Base-by-base conservation (phyloP, 2,113 vertebrate genomes). In the Pterophyllum scalare region DNA sequence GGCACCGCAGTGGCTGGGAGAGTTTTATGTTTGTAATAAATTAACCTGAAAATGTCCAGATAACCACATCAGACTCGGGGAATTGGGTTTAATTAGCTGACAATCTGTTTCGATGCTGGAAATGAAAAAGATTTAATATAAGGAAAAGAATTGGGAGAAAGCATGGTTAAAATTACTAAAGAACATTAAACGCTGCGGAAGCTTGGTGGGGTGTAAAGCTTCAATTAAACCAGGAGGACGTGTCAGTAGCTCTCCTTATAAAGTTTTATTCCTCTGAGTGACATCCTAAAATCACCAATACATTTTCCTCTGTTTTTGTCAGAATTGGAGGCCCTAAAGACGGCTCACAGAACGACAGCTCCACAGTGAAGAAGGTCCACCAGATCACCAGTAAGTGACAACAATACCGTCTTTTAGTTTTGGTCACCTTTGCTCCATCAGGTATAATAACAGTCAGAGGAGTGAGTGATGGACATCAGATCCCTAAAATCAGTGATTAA, bases 301-400 rank as follows among this genome's bases (percentile, higher is more conserved):
- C 67, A 74, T 15, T n/a, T 70, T 46, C 52, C 2, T 1, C 17
- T 67, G 10, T 61, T 91, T 46, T 20, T 19, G 59, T 72, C 84
- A 98, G 97, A 94, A 97, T 96, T 31, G 96, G 96, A 59, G 97
- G 97, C 1, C 96, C 97, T 11, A 96, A 96, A 81, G 97, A 97
- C 9, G 88, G 90, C 14, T 90, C 94, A 0, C 95, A 95, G 81
- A 95, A 85, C 3, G 97, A 97, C 46, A 92, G 64, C 67, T 93
- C 87, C 3, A 89, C 94, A 82, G 95, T 97, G 91, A 98, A 97
- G 96, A 98, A 98, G 87, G 97, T 98, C 33, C 97, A 98, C 89
- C 97, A 98, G 94, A 97, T 98, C 86, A 97, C 97, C 90, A 97
- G 97, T 98, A 94, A 94, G 95, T 95, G 54, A 43, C 22, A 15